phyloP scores from a whole-genome alignment of 2,888 invertebrate species.

The Nematopogon swammerdamellus region DNA sequence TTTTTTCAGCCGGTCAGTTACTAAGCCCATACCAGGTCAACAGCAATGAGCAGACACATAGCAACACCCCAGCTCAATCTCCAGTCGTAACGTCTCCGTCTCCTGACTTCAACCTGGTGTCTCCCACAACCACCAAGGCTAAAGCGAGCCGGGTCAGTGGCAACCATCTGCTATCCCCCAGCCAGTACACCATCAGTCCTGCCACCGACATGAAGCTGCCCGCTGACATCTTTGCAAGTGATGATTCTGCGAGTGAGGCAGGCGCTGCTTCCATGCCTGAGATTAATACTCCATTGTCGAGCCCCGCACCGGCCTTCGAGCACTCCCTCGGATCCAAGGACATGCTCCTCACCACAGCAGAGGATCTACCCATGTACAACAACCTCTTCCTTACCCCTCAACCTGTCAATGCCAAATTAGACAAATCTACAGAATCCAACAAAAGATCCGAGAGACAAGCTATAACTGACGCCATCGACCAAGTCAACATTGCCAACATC shows the following conservation, averaged over 20 bases:
- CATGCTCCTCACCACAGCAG: not conserved
- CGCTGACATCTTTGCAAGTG: conserved; percentile 50
- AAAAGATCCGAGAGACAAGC: conserved; percentile 21
- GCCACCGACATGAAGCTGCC: conserved; percentile 43
- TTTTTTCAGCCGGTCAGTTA: not conserved
- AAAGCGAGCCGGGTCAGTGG: conserved; percentile 14
- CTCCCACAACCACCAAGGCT: conserved; percentile 19
- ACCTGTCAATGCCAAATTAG: conserved; percentile 35
- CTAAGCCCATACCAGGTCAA: not conserved
- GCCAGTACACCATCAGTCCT: conserved; percentile 31
- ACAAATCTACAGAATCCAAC: conserved; percentile 20
- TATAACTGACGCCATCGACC: conserved; percentile 10
- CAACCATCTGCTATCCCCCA: conserved; percentile 23
- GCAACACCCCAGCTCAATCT: conserved; percentile 29
- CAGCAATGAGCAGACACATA: conserved; percentile 10
- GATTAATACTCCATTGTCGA: too few relatives aligned
- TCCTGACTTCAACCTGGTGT: conserved; percentile 16
- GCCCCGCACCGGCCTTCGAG: too few relatives aligned
- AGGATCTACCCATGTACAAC: not conserved
- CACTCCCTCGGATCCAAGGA: not conserved
- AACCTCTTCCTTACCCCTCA: not conserved
- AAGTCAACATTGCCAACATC: conserved; percentile 35
- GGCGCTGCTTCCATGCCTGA: conserved; percentile 23
- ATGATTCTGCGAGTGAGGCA: conserved; percentile 36
- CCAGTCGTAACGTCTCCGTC: conserved; percentile 19